Conservation (phyloP, 2,888 invertebrate genomes). For the Rhagonycha fulva region DNA sequence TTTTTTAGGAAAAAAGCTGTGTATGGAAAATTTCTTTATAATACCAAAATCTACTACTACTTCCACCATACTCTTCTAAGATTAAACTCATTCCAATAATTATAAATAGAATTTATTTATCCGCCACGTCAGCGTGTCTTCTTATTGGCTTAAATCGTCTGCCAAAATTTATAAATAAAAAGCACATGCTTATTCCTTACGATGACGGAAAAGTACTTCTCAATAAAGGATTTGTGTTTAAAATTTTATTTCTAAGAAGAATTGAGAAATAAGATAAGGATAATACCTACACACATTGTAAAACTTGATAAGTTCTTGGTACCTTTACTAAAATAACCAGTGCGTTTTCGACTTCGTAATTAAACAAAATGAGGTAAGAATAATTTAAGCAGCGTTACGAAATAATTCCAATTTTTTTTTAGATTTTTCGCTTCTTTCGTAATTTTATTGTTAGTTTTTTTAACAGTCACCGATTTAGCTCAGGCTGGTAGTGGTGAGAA, state of each 20-base stretch:
- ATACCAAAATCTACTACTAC: not conserved
- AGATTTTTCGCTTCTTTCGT: not conserved
- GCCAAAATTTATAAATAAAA: constrained; percentile 17
- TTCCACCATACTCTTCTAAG: constrained; percentile 6
- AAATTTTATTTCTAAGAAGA: not conserved
- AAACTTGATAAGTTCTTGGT: not conserved
- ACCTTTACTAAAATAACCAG: not conserved
- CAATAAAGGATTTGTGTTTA: not conserved
- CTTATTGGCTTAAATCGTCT: constrained; percentile 11
- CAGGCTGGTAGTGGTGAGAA: not conserved
- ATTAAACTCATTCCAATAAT: constrained; percentile 15
- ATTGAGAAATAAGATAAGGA: not conserved
- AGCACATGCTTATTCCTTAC: constrained; percentile 2
- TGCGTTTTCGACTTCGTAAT: not conserved
- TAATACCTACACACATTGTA: not conserved
- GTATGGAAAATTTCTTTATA: constrained; percentile 9
- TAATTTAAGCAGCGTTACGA: not conserved
- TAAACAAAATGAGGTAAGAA: not conserved
- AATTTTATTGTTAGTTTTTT: not conserved
- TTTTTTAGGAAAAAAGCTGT: not conserved
- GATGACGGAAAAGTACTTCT: not conserved
- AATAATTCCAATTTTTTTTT: not conserved
- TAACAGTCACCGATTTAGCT: not conserved
- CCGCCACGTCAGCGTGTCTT: constrained; percentile 20
- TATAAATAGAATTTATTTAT: constrained; percentile 37